Base-by-base conservation (phyloP, 2,888 invertebrate species). In the Apamea epomidion region DNA sequence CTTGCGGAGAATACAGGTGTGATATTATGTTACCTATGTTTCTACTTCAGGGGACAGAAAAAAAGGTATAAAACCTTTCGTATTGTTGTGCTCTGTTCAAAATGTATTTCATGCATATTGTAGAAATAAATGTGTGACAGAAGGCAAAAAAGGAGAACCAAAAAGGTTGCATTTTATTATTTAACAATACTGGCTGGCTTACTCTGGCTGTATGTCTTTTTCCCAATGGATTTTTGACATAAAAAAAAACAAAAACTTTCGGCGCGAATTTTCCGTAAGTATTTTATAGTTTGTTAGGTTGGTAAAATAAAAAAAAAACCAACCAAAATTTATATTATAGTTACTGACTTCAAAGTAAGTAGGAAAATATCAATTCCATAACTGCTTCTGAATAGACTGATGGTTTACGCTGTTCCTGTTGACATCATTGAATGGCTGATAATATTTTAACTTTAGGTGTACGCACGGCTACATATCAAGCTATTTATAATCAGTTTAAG, bases 91-190 rank as follows among this genome's bases (percentile, higher is more conserved):
- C 60, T n/a, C 3, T 72, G 58, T 32, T 32, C 32, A 32, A 16
- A 21, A 37, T 37, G 10, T 51, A 48, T 62, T 32, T 37, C 29
- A 16, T 29, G 1, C 21, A n/a, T 77, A 37, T 32, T 64, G 62
- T 7, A 62, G 3, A 16, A 62, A 37, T 58, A 58, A 58, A 72
- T 60, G 2, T 18, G 10, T 76, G 37, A 14, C 14, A 37, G 37
- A 37, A 21, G 21, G n/a, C 2, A 60, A 77, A n/a, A 64, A 78
- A 37, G 14, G 42, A 29, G 25, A 78, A 64, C 3, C 3, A 54
- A 65, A 75, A 65, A 78, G 54, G 29, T 78, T 78, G 45, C 65
- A 54, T 78, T 54, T 42, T n/a, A 45, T 65, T 78, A 78, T 78
- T 65, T 65, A 45, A 54, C 29, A 14, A 65, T 25, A 78, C 25